phyloP scores from a whole-genome alignment of 2,888 invertebrate genomes.

The Caenorhabditis becei region DNA sequence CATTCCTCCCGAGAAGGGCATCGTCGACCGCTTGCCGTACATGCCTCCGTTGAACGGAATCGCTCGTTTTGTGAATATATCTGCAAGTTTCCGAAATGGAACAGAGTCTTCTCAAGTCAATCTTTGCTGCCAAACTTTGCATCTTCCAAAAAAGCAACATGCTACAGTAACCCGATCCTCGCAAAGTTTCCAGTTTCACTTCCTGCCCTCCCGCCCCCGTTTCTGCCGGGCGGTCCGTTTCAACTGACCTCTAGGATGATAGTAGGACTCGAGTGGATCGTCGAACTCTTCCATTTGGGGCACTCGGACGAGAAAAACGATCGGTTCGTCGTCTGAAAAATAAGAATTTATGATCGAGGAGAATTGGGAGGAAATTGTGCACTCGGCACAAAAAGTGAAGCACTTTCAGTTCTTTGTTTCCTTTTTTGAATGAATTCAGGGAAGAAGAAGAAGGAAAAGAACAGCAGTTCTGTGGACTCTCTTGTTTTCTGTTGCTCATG shows the following conservation, averaged over 20 bases:
- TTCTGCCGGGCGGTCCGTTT: too few relatives aligned
- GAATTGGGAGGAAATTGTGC: not conserved
- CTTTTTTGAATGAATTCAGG: not conserved
- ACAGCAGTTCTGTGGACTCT: too few relatives aligned
- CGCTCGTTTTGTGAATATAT: slow-evolving; percentile 45
- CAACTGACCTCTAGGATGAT: slow-evolving; percentile 39
- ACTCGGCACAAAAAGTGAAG: not conserved
- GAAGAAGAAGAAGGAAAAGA: too few relatives aligned
- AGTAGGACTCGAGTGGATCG: slow-evolving; percentile 25
- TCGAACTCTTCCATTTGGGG: slow-evolving; percentile 23
- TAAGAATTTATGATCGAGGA: not conserved
- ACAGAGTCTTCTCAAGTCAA: too few relatives aligned
- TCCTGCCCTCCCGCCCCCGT: not conserved
- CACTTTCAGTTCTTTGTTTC: not conserved
- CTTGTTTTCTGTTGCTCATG: not conserved
- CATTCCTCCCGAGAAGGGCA: slow-evolving; percentile 71
- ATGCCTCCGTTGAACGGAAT: slow-evolving; percentile 73
- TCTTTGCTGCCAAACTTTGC: not conserved
- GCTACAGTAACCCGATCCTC: slow-evolving; percentile 23
- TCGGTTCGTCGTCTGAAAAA: slow-evolving; percentile 36
- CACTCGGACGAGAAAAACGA: slow-evolving; percentile 36
- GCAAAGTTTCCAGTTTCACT: not conserved
- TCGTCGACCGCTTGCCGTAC: slow-evolving; percentile 69
- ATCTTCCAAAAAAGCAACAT: not conserved
- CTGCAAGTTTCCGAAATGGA: slow-evolving; percentile 5